Conservation (phyloP, 2,113 vertebrate species). For the Tricholaema leucomelas region DNA sequence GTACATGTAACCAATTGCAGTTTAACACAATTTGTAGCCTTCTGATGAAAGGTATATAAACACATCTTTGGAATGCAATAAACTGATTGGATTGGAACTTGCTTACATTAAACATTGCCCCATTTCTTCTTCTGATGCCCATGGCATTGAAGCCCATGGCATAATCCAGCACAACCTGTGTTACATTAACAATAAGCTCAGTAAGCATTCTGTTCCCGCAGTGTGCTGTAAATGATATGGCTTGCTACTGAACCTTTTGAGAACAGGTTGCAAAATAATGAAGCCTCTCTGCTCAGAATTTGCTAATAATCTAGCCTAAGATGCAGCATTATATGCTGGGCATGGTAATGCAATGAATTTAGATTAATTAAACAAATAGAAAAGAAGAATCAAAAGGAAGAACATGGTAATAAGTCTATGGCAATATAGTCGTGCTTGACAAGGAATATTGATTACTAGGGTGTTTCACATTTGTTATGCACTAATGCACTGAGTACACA, state of each 20-base stretch:
- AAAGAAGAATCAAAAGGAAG: constrained; percentile 35
- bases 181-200: not conserved
- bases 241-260: not conserved
- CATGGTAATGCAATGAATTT: not conserved
- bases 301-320: not conserved
- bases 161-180: not conserved
- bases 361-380: constrained; percentile 1
- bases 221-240: not conserved
- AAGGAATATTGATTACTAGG: constrained; percentile 67
- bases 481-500: constrained; percentile 42
- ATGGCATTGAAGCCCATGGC: too few species aligned
- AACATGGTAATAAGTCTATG: constrained; percentile 46
- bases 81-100: too few species aligned
- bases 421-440: constrained; percentile 38
- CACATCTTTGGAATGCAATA: too few species aligned
- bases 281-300: not conserved
- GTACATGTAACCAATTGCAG: too few species aligned
- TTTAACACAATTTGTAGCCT: too few species aligned
- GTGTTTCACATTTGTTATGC: constrained; percentile 41
- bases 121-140: too few species aligned
- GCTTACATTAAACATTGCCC: too few species aligned
- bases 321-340: not conserved
- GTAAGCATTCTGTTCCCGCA: not conserved
- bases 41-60: too few species aligned
- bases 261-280: not conserved